A percentile compares a stretch with the other conserved stretches of the same genome.
Evolutionary conservation across 2,888 invertebrate species (phyloP).

Genomic region (Hedychridium roseum): DNA sequence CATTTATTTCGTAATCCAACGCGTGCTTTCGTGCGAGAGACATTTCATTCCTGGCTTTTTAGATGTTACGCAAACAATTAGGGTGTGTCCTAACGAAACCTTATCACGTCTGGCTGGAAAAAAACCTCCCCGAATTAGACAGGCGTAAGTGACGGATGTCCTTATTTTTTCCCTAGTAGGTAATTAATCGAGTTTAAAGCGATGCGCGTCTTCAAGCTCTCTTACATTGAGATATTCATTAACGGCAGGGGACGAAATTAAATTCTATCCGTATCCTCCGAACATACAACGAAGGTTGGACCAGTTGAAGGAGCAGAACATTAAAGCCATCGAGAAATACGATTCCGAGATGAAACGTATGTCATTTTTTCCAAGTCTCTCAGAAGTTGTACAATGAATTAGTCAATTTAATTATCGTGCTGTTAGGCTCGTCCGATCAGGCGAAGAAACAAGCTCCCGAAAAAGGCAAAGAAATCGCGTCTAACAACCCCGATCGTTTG

Average conservation of each 20-base stretch:
- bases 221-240: no score
- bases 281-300: constrained; percentile 38
- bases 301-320: constrained; percentile 38
- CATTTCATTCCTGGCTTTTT: constrained; percentile 17
- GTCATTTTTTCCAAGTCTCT: not conserved
- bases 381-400: no score
- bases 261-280: constrained; percentile 49
- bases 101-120: constrained; percentile 46
- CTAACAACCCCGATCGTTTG: constrained; percentile 33
- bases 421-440: constrained; percentile 13
- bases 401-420: not conserved
- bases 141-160: constrained; percentile 33
- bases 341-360: constrained; percentile 32
- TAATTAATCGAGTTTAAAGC: constrained; percentile 4
- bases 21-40: no score
- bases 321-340: constrained; percentile 38
- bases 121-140: constrained; percentile 28
- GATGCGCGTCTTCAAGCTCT: no score
- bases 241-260: constrained; percentile 40
- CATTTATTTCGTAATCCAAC: no score
- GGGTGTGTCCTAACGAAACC: constrained; percentile 42
- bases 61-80: constrained; percentile 38
- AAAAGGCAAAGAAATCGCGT: constrained; percentile 22
- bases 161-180: not conserved
- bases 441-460: constrained; percentile 15